Conservation (phyloP, 2,888 invertebrate species). For the Microchrysa polita region DNA sequence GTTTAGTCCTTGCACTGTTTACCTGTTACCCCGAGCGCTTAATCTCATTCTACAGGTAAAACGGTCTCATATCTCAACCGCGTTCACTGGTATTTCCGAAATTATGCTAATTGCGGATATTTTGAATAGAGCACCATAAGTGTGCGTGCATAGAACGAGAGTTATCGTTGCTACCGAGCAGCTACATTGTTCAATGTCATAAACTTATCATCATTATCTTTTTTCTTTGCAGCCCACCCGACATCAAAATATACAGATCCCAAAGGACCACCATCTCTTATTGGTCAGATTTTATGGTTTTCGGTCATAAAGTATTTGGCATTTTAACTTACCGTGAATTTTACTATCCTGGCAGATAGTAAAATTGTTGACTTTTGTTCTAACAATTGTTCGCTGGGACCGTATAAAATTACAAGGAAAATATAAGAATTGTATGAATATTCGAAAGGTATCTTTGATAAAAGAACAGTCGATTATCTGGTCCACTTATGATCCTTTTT, state of each 20-base stretch:
- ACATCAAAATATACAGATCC: neutral
- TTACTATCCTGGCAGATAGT: neutral
- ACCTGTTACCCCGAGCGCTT: neutral
- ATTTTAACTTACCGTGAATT: conserved; percentile 40
- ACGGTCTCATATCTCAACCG: neutral
- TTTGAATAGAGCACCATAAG: conserved; percentile 34
- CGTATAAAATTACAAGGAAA: conserved; percentile 35
- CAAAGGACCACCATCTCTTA: too few relatives aligned
- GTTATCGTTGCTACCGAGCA: neutral
- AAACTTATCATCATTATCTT: conserved; percentile 43
- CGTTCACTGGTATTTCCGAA: conserved; percentile 41
- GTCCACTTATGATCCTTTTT: conserved; percentile 24
- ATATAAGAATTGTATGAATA: neutral
- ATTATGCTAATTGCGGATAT: conserved; percentile 35
- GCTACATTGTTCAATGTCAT: conserved; percentile 35
- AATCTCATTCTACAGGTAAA: conserved; percentile 40
- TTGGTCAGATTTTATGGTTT: too few relatives aligned
- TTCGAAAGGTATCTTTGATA: neutral
- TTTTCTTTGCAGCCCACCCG: conserved; percentile 13
- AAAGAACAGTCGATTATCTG: conserved; percentile 3
- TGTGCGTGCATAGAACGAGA: neutral
- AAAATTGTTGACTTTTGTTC: conserved; percentile 37
- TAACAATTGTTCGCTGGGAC: conserved; percentile 27
- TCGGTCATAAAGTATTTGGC: neutral
- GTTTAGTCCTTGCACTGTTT: neutral